phyloP scores from a whole-genome alignment of 1,140 invertebrate species.

The Zaprionus taronus region DNA sequence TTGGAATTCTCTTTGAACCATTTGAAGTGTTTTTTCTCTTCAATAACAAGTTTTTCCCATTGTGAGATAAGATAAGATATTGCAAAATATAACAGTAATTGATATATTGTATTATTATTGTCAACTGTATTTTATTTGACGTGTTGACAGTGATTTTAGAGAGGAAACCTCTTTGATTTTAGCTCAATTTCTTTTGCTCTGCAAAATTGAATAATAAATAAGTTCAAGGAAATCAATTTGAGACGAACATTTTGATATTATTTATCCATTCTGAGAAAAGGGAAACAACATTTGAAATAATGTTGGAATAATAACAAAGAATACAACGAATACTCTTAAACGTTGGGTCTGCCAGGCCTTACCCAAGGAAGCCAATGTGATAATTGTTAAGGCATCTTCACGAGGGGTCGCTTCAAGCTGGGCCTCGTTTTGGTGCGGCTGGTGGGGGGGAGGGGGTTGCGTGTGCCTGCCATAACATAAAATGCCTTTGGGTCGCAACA shows the following conservation, averaged over 20 bases:
- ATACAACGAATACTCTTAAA: not conserved
- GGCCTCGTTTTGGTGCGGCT: not conserved
- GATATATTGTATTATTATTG: not conserved
- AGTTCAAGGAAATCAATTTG: not conserved
- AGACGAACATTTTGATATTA: not conserved
- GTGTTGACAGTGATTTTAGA: not conserved
- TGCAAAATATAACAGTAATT: not conserved
- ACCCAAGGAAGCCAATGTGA: conserved; percentile 47
- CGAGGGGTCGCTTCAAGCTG: conserved; percentile 15
- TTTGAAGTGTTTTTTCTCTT: not conserved
- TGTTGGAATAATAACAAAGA: not conserved
- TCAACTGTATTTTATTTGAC: not conserved
- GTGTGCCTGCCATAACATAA: conserved; percentile 64
- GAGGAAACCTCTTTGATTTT: not conserved
- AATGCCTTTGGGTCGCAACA: conserved; percentile 39
- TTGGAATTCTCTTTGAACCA: no score
- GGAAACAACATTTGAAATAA: conserved; percentile 36
- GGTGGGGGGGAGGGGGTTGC: conserved; percentile 14
- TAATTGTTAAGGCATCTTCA: conserved; percentile 61
- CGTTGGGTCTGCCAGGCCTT: not conserved
- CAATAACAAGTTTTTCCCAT: not conserved
- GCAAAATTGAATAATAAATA: not conserved
- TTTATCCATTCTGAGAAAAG: not conserved
- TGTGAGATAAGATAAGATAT: conserved; percentile 1
- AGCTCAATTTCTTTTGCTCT: not conserved